Evolutionary conservation across 2,888 invertebrate genomes (phyloP), one percentile per base, ranked within the genome.

Genomic region (Stenurella melanura): DNA sequence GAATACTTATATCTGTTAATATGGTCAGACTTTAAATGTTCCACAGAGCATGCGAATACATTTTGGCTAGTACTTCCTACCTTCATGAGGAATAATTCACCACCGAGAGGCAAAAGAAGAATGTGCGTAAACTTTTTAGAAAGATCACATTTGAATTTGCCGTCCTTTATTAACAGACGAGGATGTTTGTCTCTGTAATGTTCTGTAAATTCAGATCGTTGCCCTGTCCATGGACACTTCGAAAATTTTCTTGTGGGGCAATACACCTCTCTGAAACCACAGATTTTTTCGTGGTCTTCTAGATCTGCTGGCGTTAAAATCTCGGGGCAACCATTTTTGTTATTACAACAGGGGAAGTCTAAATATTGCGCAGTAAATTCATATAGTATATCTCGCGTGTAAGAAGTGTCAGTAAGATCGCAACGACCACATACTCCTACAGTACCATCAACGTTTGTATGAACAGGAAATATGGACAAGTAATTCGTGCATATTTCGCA

Each of bases 211-310:
- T 86, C 85, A 21, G 72, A 75, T 10, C 80, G 74, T 7, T 79
- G 74, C 17, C 88, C 88, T 70, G 82, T 79, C 88, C 88, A 89
- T n/a, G 83, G 70, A 76, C 88, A 89, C 15, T 78, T 74, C 4
- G 80, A 76, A 56, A 78, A 80, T 63, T 60, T 77, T 54, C 76
- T 80, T 12, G 71, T 77, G 10, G 83, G 84, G 73, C 88, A 89
- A 10, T 84, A 78, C 64, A 86, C 85, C 30, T 78, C 81, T 66
- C 83, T 82, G 58, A 80, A 83, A 3, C 19, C 21, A 74, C 88
- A 88, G 7, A 71, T 80, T 15, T 68, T 73, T 80, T 88, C 88
- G 73, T 88, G 88, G 17, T 77, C 73, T 42, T 75, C 78, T 30
- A 86, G 69, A 54, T 80, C 76, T 15, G 60, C 9, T 10, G 86